Percentiles rank a stretch among this genome's conserved stretches.
These are phyloP conservation scores for Troides aeacus DNA, from an alignment of 2,888 invertebrate genomes.

Conservation along the genomic window DNA sequence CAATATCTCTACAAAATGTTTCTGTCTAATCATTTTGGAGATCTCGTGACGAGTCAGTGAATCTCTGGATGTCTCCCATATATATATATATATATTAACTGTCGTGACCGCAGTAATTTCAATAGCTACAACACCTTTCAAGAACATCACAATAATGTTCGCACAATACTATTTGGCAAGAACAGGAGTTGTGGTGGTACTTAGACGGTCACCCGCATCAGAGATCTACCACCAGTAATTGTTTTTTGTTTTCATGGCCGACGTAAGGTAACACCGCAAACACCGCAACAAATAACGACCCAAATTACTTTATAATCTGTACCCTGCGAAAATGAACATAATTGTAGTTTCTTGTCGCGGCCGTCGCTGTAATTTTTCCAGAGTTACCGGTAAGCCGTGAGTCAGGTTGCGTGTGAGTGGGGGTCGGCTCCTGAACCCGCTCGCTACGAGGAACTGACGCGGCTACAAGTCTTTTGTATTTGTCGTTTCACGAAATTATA, in stretches of 20 bases:
- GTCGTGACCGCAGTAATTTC: too few species aligned
- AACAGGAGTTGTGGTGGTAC: not conserved
- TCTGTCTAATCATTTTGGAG: too few species aligned
- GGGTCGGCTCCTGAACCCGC: not conserved
- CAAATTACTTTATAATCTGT: slow-evolving; percentile 18
- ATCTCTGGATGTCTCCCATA: not conserved
- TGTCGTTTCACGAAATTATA: not conserved
- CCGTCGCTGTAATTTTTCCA: not conserved
- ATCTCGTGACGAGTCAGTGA: too few species aligned
- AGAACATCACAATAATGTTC: too few species aligned
- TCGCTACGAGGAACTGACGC: slow-evolving; percentile 2
- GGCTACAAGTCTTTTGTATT: slow-evolving; percentile 1
- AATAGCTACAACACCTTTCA: too few species aligned
- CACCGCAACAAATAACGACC: not conserved
- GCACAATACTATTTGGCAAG: not conserved
- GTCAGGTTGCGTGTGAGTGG: slow-evolving; percentile 13
- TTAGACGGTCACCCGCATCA: too few species aligned
- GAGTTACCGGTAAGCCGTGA: slow-evolving; percentile 12
- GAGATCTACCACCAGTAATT: too few species aligned
- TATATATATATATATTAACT: not conserved
- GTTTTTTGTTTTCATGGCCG: too few species aligned
- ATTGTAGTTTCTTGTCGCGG: slow-evolving; percentile 8
- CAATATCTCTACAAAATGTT: too few species aligned
- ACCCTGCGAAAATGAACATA: slow-evolving; percentile 5
- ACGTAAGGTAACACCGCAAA: not conserved